Base-by-base conservation (phyloP, 2,113 vertebrate species). In the Noturus placidus region DNA sequence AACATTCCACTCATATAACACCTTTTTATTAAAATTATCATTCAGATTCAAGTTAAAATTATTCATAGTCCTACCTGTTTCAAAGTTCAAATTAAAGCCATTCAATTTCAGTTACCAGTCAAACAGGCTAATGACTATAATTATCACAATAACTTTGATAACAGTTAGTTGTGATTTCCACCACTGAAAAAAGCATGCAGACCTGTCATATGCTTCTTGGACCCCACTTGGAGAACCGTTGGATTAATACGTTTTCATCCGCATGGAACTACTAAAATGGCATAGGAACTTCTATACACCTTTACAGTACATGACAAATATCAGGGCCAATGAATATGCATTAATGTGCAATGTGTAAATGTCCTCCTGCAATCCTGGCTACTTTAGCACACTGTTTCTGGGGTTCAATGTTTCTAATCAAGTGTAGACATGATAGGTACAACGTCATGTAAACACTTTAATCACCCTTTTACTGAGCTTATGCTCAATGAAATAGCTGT, bases 71-170 rank as follows among this genome's bases (percentile, higher is more conserved):
- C 19, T 74, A 10, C 70, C 8, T 27, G 22, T 46, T 76, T 42
- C 4, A 5, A 38, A 76, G 22, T 27, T 76, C 14, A 11, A 42
- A 76, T 46, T 13, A 50, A 72, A 5, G 20, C 22, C 42, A 79
- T 30, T 54, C 3, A 17, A 30, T 19, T 56, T 9, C 52, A 30
- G 15, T 20, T 17, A 56, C n/a, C 77, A 57, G 77, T 33, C 52
- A 57, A 56, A 57, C 50, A 80, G 50, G 17, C n/a, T 80, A 78
- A 78, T 78, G 52, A 80, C 4, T 78, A 78, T 25, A 78, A 78
- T 78, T 27, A 76, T 27, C 3, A 38, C 20, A 38, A 30, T 7
- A 70, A 70, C 67, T 70, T 35, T 70, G 22, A 74, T 46, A 38
- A 76, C 25, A 25, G 33, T 38, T 2, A 42, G 35, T 72, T 42